A percentile compares a stretch with the other conserved stretches of the same genome.
Conservation (phyloP, 2,113 vertebrate genomes). For the Thunnus thynnus region DNA sequence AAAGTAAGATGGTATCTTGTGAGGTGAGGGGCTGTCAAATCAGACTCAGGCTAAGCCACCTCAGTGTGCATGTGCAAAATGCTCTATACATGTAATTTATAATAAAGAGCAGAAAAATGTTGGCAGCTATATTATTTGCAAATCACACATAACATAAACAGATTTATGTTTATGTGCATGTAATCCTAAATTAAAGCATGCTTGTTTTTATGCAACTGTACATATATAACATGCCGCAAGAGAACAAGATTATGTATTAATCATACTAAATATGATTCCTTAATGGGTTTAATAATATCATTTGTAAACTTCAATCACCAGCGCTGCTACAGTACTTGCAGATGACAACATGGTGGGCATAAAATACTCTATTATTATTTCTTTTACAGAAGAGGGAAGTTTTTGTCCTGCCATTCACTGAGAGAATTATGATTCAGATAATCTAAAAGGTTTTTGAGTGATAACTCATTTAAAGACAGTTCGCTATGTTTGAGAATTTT, state of each 20-base stretch:
- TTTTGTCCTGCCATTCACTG: not conserved
- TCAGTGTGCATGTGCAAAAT: not conserved
- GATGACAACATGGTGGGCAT: not conserved
- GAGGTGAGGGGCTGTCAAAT: not conserved
- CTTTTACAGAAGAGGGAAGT: too few species aligned
- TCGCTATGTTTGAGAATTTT: constrained; percentile 48
- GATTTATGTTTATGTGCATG: not conserved
- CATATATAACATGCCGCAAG: not conserved
- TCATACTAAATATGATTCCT: not conserved
- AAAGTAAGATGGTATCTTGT: too few species aligned
- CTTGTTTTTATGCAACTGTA: not conserved
- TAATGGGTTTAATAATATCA: too few species aligned
- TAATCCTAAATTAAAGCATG: not conserved
- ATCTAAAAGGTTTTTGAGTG: constrained; percentile 16
- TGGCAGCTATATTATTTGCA: not conserved
- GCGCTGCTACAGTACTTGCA: not conserved
- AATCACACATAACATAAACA: not conserved
- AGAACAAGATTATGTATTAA: not conserved
- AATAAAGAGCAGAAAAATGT: constrained; percentile 2
- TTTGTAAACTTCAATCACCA: too few species aligned
- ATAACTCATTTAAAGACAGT: constrained; percentile 31
- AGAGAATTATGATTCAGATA: constrained; percentile 6
- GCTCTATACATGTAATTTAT: not conserved
- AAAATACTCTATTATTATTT: not conserved
- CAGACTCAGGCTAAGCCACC: not conserved